Base-by-base conservation (phyloP, 2,888 invertebrate genomes). In the Tinea pellionella region DNA sequence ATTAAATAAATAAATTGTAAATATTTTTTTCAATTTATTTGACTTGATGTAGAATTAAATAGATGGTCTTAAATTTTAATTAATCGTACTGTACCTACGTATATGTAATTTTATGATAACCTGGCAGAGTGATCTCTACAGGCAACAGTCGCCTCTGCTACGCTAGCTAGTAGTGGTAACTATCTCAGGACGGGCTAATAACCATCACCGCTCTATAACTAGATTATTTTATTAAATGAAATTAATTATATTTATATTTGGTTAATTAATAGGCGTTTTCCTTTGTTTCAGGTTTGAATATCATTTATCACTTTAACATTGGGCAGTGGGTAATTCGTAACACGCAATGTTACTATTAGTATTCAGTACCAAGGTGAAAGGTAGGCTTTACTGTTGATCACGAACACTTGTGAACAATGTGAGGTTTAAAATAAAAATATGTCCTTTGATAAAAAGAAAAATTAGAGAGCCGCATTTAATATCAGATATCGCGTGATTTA, bases 371-470 rank as follows among this genome's bases (percentile, higher is more conserved):
- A 57, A 57, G 57, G 15, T 16, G 32, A 32, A 53, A 53, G 29
- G 32, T 32, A 57, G 57, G 57, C 57, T 15, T 32, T 16, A 9
- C 55, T 11, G 55, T n/a, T 18, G 32, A 57, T 30, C 57, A 57
- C 57, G 57, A 57, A 57, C 53, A 24, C 37, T 9, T 1, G 15
- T 47, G 53, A 53, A 53, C 18, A 53, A 53, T 53, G 53, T 53
- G 19, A 24, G 19, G 19, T 24, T 53, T 53, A 6, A 53, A 53
- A 53, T 53, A 53, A 24, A 59, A 58, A 42, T 59, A 19, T 59
- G 59, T 59, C 59, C 47, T 47, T 59, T 43, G 59, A 59, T 59
- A 59, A 59, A 59, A 47, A 59, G 59, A 59, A 59, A 59, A 42
- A 43, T 59, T 43, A 59, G 43, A 47, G 47, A 47, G 47, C 9